Evolutionary conservation across 2,113 vertebrate genomes (phyloP).

Genomic region (Sinocyclocheilus anophthalmus): DNA sequence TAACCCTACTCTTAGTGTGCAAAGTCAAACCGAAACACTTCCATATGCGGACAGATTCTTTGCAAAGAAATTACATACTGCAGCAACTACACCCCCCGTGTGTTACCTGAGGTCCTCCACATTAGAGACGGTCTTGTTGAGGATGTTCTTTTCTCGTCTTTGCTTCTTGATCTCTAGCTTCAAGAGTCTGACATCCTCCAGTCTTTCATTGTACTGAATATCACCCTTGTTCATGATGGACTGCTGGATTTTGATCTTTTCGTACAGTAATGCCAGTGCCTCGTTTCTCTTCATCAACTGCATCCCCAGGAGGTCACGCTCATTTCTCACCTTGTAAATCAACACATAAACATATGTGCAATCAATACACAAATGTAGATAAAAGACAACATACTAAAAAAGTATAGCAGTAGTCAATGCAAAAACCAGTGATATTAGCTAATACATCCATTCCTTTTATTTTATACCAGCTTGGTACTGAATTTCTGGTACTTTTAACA

Average conservation of each 20-base stretch:
- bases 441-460: background rate
- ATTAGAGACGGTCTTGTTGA: constrained; percentile 81
- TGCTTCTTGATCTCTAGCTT: constrained; percentile 88
- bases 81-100: background rate
- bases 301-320: constrained; percentile 84
- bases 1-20: background rate
- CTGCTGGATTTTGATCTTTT: constrained; percentile 94
- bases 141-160: constrained; percentile 78
- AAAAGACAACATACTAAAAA: background rate
- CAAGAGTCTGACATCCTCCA: constrained; percentile 89
- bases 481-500: background rate
- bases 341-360: background rate
- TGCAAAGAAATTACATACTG: background rate
- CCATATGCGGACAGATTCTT: background rate
- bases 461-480: background rate
- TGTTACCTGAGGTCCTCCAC: constrained; percentile 89
- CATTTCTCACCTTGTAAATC: constrained; percentile 78
- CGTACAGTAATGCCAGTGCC: constrained; percentile 83
- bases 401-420: background rate
- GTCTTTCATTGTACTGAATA: constrained; percentile 82
- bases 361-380: background rate
- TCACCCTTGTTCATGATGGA: constrained; percentile 87
- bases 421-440: background rate
- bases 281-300: constrained; percentile 87
- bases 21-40: background rate